Base-by-base conservation (phyloP, 2,797 vertebrate species). In the Miopithecus talapoin region DNA sequence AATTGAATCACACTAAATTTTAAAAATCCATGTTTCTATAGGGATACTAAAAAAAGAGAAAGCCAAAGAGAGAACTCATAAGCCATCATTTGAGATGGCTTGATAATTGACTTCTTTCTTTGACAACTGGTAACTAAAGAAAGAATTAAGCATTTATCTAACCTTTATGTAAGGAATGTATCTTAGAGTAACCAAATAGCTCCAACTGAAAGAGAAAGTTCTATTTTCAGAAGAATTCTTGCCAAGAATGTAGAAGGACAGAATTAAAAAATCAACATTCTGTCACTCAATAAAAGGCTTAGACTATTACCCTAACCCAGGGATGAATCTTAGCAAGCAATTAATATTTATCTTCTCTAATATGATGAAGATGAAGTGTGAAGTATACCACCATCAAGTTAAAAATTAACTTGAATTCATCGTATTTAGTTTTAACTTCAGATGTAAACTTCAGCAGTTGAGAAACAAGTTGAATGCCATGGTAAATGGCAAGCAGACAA, bases 341-440 rank as follows among this genome's bases (percentile, higher is more conserved):
- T 92, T 86, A 48, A 48, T 84, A 50, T 17, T 59, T 80, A 41
- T 78, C 70, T 92, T 91, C n/a, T 89, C 68, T 83, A 10, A 95
- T 1, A 70, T 36, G 19, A 36, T 61, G 39, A 85, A 86, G 88
- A 79, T 70, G 28, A 12, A 72, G 61, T 28, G 72, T 10, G 43
- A 81, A 72, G 43, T 17, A 78, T 4, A 91, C 43, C 4, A 50
- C 24, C 8, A n/a, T 72, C 28, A 8, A 78, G 26, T 72, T 22
- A 61, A 78, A 70, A 48, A 39, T 80, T 22, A 80, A 72, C 43
- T 81, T 61, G 68, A 83, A 89, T 13, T 41, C 24, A 59, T 85
- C 4, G 41, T 95, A 30, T 93, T 93, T 68, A 53, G 43, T 87
- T 75, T 95, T 88, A 96, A 36, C 39, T 85, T 92, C 75, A 78